Evolutionary conservation across 1,140 invertebrate species (phyloP).

Genomic region (Chymomyza costata): DNA sequence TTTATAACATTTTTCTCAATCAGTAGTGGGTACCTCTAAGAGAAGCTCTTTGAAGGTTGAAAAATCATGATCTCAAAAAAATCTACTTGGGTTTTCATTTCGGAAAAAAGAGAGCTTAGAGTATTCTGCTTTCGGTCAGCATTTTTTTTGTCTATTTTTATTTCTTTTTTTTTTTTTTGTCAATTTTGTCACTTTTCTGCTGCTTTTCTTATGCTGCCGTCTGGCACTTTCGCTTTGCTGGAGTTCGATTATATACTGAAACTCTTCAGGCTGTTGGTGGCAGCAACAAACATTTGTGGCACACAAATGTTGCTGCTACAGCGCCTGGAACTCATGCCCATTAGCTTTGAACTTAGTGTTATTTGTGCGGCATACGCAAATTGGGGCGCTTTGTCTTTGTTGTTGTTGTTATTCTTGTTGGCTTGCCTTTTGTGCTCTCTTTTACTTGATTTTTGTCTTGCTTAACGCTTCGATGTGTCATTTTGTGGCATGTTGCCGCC

Average conservation of each 20-base stretch:
- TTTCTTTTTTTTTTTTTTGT: conserved; percentile 41
- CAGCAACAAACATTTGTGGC: neutral
- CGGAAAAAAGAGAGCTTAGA: neutral
- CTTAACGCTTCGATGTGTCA: conserved; percentile 58
- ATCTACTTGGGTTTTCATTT: no score
- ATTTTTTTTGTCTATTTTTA: conserved; percentile 20
- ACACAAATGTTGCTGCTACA: conserved; percentile 7
- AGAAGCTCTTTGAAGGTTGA: no score
- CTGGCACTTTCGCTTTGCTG: neutral
- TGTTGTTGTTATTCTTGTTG: conserved; percentile 19
- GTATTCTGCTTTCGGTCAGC: neutral
- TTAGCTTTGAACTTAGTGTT: conserved; percentile 66
- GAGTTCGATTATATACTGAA: conserved; percentile 42
- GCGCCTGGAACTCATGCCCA: conserved; percentile 46
- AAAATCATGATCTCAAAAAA: no score
- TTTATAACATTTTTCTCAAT: no score
- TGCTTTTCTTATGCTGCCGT: no score
- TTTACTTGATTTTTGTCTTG: conserved; percentile 8
- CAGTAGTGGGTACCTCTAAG: no score
- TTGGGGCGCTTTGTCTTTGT: conserved; percentile 37
- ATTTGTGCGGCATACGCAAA: conserved; percentile 57
- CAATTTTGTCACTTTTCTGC: no score
- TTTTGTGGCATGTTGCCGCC: conserved; percentile 61
- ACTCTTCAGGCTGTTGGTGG: neutral
- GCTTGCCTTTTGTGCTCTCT: neutral